These are phyloP conservation scores for Spisula subtruncata DNA, from an alignment of 2,888 invertebrate species.

Conservation along the genomic window DNA sequence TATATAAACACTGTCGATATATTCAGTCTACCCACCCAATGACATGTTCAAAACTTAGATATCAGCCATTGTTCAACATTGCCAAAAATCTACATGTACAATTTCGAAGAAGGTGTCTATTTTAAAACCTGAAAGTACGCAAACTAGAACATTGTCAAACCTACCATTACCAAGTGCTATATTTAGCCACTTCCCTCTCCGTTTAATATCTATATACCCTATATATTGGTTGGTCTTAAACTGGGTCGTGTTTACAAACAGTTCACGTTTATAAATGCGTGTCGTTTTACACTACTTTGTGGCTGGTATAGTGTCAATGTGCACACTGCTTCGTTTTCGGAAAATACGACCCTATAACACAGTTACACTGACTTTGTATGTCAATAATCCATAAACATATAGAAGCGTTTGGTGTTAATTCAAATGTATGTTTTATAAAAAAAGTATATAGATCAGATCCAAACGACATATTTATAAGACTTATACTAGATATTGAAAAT, in stretches of 20 bases:
- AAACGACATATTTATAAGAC: too few species aligned
- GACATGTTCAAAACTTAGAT: neutral
- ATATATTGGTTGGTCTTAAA: neutral
- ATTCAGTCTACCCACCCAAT: neutral
- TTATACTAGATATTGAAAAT: too few species aligned
- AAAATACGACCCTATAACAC: neutral
- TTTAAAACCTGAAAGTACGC: conserved; percentile 15
- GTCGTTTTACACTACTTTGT: too few species aligned
- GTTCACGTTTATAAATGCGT: neutral
- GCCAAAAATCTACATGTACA: conserved; percentile 17
- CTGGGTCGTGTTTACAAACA: neutral
- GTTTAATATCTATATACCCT: too few species aligned
- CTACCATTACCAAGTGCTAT: neutral
- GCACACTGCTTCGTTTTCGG: neutral
- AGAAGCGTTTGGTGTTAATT: too few species aligned
- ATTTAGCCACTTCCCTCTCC: neutral
- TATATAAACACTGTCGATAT: neutral
- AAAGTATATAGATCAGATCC: too few species aligned
- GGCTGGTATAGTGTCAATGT: too few species aligned
- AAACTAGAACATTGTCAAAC: neutral
- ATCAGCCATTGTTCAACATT: too few species aligned
- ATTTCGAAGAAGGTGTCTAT: conserved; percentile 29
- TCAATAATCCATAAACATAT: too few species aligned
- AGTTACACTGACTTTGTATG: too few species aligned
- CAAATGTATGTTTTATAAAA: too few species aligned